Base-by-base conservation (phyloP, 2,888 invertebrate species). In the Eueremaeus valkanovi region DNA sequence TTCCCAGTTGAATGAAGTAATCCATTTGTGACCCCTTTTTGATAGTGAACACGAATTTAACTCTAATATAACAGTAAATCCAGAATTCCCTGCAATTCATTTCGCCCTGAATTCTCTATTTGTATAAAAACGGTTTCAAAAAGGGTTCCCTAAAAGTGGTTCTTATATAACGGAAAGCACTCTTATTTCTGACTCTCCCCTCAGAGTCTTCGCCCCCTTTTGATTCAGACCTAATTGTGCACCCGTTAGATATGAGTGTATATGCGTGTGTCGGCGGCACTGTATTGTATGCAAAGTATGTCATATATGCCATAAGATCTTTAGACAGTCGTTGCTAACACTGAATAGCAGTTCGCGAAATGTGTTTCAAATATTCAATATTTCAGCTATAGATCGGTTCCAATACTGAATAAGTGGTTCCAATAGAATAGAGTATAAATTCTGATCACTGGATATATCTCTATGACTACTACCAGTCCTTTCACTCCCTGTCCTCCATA, bases 1-100 rank as follows among this genome's bases (percentile, higher is more conserved):
- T 21, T 66, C 24, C 40, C 66, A 21, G 40, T 66, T 21, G 40
- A n/a, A 13, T 21, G n/a, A 29, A n/a, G 11, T 66, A 36, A 66
- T 66, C 40, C 66, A 66, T 13, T 66, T 21, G 31, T 36, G 36
- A 36, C 61, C 61, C 33, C 33, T 61, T 61, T 49, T 61, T 61
- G 61, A 31, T 61, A 61, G n/a, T n/a, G n/a, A n/a, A n/a, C n/a
- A n/a, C n/a, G n/a, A n/a, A n/a, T n/a, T n/a, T 33, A 61, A 61
- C 61, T 61, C 61, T 61, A 31, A 61, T 61, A 33, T 61, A 61
- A 61, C 31, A 29, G 29, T 61, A 11, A 36, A 49, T 49, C 16
- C 18, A 61, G 16, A 31, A 31, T 16, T 31, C 31, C 61, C 61
- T 33, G 16, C 29, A 33, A 31, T 61, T 61, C 24, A 61, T 61